These are phyloP conservation scores for Chrysina gloriosa DNA, from an alignment of 2,888 invertebrate genomes.

Conservation along the genomic window DNA sequence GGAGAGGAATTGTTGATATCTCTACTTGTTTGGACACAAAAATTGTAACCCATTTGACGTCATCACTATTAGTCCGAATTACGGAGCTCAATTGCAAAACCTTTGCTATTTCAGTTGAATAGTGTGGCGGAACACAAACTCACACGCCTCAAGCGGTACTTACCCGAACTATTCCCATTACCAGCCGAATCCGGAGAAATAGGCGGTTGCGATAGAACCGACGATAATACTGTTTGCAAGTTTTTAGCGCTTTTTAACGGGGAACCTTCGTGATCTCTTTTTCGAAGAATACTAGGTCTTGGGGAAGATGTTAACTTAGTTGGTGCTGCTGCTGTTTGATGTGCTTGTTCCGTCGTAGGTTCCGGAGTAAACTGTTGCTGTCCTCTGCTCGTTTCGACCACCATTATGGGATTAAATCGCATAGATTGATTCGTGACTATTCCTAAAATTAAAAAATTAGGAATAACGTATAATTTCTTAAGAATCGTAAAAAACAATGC, in stretches of 20 bases:
- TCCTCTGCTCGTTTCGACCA: constrained; percentile 59
- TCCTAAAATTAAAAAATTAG: no score
- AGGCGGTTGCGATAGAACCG: constrained; percentile 52
- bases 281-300: constrained; percentile 86
- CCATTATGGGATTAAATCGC: constrained; percentile 64
- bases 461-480: no score
- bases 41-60: no score
- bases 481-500: no score
- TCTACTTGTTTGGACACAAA: no score
- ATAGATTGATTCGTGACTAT: constrained; percentile 59
- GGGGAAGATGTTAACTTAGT: constrained; percentile 68
- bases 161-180: constrained; percentile 63
- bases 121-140: no score
- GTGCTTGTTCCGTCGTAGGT: constrained; percentile 42
- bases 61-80: no score
- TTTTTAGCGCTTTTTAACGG: constrained; percentile 76
- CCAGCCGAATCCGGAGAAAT: constrained; percentile 63
- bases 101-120: no score
- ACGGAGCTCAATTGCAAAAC: no score
- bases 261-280: constrained; percentile 84
- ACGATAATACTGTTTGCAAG: constrained; percentile 65
- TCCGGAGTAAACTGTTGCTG: constrained; percentile 47
- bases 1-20: no score
- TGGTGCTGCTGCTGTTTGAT: constrained; percentile 46
- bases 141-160: constrained; percentile 4